phyloP scores from a whole-genome alignment of 1,140 invertebrate genomes.

The Drosophila micromelanica region DNA sequence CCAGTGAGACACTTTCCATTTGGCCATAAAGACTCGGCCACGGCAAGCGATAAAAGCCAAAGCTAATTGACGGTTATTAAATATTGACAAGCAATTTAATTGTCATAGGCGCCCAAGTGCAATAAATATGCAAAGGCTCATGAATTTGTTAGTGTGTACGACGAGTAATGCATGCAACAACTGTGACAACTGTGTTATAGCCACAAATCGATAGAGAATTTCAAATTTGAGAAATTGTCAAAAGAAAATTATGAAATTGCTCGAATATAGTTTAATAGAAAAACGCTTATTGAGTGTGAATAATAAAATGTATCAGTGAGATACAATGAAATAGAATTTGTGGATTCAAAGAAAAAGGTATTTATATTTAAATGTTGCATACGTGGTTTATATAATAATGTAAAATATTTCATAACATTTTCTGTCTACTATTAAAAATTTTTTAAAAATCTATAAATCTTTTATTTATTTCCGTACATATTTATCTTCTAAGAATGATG shows the following conservation, averaged over 20 bases:
- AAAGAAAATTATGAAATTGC: not conserved
- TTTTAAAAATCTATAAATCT: no score
- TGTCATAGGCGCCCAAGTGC: conserved; percentile 17
- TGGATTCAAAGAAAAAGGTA: not conserved
- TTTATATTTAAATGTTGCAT: no score
- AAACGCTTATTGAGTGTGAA: no score
- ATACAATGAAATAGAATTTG: not conserved
- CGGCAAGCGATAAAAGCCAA: conserved; percentile 6
- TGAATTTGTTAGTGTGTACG: conserved; percentile 11
- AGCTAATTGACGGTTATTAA: conserved; percentile 23
- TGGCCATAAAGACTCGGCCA: conserved; percentile 10
- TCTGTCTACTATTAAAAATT: no score
- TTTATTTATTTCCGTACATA: no score
- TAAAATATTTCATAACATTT: no score
- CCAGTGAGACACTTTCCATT: conserved; percentile 45
- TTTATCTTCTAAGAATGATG: no score
- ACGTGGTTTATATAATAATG: no score
- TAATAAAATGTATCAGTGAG: not conserved
- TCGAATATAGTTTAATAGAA: not conserved
- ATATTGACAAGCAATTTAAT: conserved; percentile 30
- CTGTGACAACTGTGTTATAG: conserved; percentile 1
- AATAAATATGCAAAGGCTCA: conserved; percentile 21
- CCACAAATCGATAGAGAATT: conserved; percentile 3
- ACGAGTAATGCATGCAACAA: conserved; percentile 4
- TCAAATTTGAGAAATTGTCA: not conserved